These are phyloP conservation scores for Uria lomvia DNA, from an alignment of 2,113 vertebrate species.

Conservation along the genomic window DNA sequence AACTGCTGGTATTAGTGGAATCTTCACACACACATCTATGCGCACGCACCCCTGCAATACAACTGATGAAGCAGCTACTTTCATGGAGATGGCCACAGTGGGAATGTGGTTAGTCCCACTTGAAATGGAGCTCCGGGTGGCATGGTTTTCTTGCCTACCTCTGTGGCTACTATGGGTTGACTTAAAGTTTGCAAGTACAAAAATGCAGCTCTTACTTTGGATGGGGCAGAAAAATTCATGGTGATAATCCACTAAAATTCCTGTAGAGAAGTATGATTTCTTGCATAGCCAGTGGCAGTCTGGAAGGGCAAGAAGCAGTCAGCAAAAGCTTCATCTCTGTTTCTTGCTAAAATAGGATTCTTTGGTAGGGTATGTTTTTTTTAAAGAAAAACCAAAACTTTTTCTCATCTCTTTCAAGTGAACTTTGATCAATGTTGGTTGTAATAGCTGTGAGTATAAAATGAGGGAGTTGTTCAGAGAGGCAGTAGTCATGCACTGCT, in stretches of 20 bases:
- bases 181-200: not conserved
- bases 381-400: accelerated
- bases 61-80: not conserved
- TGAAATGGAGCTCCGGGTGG: not conserved
- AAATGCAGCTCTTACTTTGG: not conserved
- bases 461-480: not conserved
- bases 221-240: not conserved
- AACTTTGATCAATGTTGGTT: not conserved
- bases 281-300: not conserved
- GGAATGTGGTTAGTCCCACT: not conserved
- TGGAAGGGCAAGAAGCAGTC: not conserved
- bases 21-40: not conserved
- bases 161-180: accelerated
- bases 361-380: not conserved
- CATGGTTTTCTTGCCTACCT: not conserved
- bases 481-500: not conserved
- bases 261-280: not conserved
- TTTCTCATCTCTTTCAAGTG: not conserved
- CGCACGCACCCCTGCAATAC: too few relatives aligned
- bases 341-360: not conserved
- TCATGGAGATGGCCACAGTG: accelerated
- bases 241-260: not conserved
- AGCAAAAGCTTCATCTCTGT: not conserved
- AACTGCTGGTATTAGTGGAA: not conserved
- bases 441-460: not conserved